Evolutionary conservation across 2,113 vertebrate genomes (phyloP).

Genomic region (Galeopterus variegatus): DNA sequence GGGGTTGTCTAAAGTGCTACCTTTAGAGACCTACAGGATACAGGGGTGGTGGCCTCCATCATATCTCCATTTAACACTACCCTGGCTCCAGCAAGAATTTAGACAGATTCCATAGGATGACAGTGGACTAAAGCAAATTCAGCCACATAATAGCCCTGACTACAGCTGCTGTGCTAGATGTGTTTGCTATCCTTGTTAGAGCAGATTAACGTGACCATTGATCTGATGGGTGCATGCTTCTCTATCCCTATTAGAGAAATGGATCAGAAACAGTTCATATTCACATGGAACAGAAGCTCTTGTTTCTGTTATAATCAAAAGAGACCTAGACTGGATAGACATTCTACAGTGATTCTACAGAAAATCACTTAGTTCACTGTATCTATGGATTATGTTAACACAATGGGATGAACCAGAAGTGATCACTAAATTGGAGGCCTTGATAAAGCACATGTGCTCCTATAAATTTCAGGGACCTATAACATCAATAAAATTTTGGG

Average conservation of each 20-base stretch:
- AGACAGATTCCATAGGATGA: background rate
- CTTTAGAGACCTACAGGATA: background rate
- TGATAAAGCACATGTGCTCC: background rate
- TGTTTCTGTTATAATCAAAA: background rate
- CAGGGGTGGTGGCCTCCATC: background rate
- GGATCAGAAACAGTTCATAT: background rate
- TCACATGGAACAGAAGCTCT: background rate
- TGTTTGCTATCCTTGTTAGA: background rate
- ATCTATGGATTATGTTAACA: background rate
- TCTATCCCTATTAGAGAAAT: background rate
- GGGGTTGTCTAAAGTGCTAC: background rate
- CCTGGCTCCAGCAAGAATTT: background rate
- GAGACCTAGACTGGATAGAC: background rate
- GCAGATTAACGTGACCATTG: background rate
- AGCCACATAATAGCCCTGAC: background rate
- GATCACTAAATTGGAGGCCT: background rate
- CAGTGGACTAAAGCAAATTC: background rate
- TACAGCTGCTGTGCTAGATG: background rate
- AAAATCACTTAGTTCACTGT: background rate
- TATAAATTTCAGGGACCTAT: no score
- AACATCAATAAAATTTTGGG: background rate
- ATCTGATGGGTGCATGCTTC: background rate
- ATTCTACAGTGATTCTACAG: constrained; percentile 31
- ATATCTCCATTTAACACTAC: background rate
- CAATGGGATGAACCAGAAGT: background rate